Conservation (phyloP, 2,888 invertebrate genomes). For the Lumbricus terrestris region DNA sequence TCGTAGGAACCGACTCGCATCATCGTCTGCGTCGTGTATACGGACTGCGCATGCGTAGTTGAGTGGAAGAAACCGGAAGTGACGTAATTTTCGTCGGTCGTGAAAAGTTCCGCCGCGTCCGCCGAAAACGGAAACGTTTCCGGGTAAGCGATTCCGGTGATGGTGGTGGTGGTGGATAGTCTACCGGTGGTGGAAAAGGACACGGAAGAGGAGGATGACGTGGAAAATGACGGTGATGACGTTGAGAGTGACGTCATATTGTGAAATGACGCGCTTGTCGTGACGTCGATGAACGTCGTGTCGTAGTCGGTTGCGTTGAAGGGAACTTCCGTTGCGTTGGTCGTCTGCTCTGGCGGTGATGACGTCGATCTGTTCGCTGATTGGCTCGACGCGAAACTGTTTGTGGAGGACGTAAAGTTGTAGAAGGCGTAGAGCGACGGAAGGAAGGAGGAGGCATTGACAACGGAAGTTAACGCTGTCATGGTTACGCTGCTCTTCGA, state of each 20-base stretch:
- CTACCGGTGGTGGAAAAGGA: too few species aligned
- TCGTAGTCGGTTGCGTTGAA: neutral
- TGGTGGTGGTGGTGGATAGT: neutral
- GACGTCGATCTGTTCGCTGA: neutral
- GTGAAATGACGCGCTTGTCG: neutral
- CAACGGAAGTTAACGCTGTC: neutral
- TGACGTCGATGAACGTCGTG: neutral
- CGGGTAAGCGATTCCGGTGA: neutral
- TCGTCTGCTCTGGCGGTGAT: neutral
- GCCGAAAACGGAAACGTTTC: neutral
- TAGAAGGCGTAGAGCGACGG: neutral
- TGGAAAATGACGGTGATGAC: neutral
- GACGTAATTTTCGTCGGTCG: neutral
- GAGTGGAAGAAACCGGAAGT: constrained; percentile 10
- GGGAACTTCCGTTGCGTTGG: neutral
- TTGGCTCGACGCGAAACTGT: neutral
- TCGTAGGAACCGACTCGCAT: neutral
- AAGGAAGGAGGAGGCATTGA: neutral
- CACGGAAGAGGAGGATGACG: neutral
- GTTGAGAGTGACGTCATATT: neutral
- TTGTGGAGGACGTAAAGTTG: neutral
- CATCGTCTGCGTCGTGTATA: neutral
- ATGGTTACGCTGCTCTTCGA: neutral
- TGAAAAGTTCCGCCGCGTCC: neutral
- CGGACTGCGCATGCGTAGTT: neutral